Conservation (phyloP, 2,888 invertebrate genomes). For the Salticus scenicus region DNA sequence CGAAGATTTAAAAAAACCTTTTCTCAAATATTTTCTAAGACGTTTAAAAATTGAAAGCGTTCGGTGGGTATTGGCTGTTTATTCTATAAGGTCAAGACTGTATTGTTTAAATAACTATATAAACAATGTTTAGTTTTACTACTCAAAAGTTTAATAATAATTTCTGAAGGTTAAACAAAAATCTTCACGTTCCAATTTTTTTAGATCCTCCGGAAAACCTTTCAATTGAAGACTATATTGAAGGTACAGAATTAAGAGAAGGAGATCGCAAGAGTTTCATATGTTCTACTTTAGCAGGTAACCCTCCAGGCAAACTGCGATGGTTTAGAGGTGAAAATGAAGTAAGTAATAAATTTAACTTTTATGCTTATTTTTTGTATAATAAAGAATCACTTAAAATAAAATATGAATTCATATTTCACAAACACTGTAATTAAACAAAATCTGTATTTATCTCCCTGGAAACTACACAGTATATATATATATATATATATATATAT, state of each 20-base stretch:
- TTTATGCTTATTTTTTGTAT: neutral
- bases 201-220: conserved; percentile 71
- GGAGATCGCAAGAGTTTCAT: conserved; percentile 70
- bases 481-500: no score
- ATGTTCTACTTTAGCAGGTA: conserved; percentile 69
- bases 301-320: conserved; percentile 70
- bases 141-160: no score
- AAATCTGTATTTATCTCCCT: neutral
- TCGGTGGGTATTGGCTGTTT: no score
- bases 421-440: neutral
- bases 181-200: no score
- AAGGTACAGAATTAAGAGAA: conserved; percentile 45
- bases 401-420: neutral
- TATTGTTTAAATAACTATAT: no score
- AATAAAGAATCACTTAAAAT: neutral
- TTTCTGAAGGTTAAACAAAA: no score
- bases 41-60: no score
- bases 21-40: no score
- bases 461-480: no score
- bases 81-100: no score
- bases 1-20: no score
- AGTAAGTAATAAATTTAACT: conserved; percentile 56
- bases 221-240: conserved; percentile 67
- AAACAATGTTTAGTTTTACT: no score
- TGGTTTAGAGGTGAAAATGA: conserved; percentile 70